These are phyloP conservation scores for Enteromius trimaculatus DNA, from an alignment of 2,797 vertebrate genomes.

Conservation along the genomic window DNA sequence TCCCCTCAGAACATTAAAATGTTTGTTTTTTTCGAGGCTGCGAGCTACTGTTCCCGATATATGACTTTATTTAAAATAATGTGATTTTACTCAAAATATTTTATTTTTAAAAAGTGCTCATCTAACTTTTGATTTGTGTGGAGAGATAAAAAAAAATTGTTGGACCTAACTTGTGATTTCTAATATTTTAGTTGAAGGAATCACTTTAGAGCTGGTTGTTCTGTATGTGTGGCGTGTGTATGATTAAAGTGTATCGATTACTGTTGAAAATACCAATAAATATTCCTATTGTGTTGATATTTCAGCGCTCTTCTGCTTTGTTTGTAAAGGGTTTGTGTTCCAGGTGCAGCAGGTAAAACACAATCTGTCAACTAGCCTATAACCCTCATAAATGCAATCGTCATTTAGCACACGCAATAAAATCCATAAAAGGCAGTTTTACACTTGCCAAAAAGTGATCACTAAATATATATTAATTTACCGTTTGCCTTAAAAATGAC, in stretches of 20 bases:
- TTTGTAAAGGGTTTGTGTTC: not conserved
- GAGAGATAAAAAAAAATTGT: not conserved
- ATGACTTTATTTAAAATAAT: not conserved
- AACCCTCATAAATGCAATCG: too few relatives aligned
- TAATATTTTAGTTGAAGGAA: slow-evolving; percentile 32
- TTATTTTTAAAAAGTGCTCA: not conserved
- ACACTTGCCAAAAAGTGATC: not conserved
- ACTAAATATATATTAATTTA: too few relatives aligned
- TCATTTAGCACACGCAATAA: not conserved
- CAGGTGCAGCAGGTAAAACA: not conserved
- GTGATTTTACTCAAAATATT: not conserved
- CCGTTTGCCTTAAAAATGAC: too few relatives aligned
- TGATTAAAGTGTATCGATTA: slow-evolving; percentile 39
- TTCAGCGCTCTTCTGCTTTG: not conserved
- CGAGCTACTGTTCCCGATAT: not conserved
- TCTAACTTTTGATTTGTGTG: not conserved
- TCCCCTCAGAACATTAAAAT: not conserved
- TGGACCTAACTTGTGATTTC: slow-evolving; percentile 19
- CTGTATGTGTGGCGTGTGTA: slow-evolving; percentile 39
- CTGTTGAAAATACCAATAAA: slow-evolving; percentile 52
- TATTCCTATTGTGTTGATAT: slow-evolving; percentile 47
- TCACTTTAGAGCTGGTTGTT: slow-evolving; percentile 22
- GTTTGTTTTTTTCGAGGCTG: not conserved
- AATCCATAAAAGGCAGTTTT: not conserved
- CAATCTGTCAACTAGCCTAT: too few relatives aligned